Evolutionary conservation across 2,888 invertebrate genomes (phyloP).

Genomic region (Acleris cristana): DNA sequence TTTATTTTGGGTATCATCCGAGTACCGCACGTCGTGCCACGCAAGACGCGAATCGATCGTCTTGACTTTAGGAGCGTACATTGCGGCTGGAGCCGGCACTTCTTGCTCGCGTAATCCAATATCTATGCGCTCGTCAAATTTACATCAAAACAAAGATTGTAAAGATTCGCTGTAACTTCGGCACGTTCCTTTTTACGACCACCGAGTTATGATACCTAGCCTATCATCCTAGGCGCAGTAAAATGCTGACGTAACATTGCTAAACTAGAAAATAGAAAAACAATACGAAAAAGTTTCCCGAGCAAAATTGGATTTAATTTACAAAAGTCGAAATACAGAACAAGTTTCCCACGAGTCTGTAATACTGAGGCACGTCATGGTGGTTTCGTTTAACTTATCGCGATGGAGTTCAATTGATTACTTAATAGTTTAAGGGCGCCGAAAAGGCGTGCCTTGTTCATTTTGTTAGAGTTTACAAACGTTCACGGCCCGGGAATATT

Average conservation of each 20-base stretch:
- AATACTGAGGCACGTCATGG: conserved; percentile 41
- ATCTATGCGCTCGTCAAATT: conserved; percentile 51
- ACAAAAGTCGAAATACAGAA: conserved; percentile 25
- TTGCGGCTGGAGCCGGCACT: conserved; percentile 43
- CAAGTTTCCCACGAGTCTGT: conserved; percentile 45
- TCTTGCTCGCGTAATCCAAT: conserved; percentile 57
- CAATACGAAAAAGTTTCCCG: conserved; percentile 44
- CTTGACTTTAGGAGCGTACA: conserved; percentile 10
- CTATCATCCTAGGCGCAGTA: conserved; percentile 2
- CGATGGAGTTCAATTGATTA: conserved; percentile 61
- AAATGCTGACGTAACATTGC: conserved; percentile 4
- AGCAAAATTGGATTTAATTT: conserved; percentile 45
- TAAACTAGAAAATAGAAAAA: conserved; percentile 36
- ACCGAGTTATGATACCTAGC: conserved; percentile 11
- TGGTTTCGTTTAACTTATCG: conserved; percentile 52
- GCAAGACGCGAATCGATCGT: conserved; percentile 24
- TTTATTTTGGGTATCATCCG: conserved; percentile 10
- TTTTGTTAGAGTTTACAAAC: conserved; percentile 47
- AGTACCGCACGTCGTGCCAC: background rate
- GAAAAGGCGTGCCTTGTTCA: conserved; percentile 48
- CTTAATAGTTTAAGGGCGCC: conserved; percentile 51
- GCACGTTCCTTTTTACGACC: conserved; percentile 38
- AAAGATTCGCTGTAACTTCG: conserved; percentile 55
- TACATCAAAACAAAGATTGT: conserved; percentile 55
- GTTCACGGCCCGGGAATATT: conserved; percentile 46